Conservation (phyloP, 2,113 vertebrate species). For the Trichomycterus rosablanca region DNA sequence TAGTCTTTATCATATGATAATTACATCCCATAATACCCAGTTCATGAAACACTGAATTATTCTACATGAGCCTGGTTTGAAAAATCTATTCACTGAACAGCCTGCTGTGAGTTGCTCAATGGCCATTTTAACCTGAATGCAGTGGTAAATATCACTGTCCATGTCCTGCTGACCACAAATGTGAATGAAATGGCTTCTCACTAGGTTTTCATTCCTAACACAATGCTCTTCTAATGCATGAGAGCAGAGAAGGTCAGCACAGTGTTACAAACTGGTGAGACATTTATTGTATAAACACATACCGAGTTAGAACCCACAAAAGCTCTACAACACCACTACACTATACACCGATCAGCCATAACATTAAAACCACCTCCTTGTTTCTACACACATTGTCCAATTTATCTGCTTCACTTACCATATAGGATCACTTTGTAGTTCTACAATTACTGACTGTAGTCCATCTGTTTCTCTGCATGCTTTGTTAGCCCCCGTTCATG, state of each 20-base stretch:
- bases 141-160: conserved; percentile 56
- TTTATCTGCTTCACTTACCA: too few species aligned
- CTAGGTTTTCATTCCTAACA: conserved; percentile 48
- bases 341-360: too few species aligned
- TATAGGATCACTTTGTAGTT: too few species aligned
- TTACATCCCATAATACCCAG: not conserved
- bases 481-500: too few species aligned
- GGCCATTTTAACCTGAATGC: conserved; percentile 45
- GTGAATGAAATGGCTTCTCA: conserved; percentile 50
- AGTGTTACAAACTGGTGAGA: conserved; percentile 49
- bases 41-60: not conserved
- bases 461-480: too few species aligned
- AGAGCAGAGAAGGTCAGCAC: conserved; percentile 40
- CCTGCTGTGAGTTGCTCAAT: conserved; percentile 19
- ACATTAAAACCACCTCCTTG: too few species aligned
- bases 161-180: conserved; percentile 40
- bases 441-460: too few species aligned
- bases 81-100: not conserved
- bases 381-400: too few species aligned
- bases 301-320: conserved; percentile 12
- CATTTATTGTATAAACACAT: conserved; percentile 49
- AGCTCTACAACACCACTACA: not conserved
- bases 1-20: not conserved
- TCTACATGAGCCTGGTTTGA: not conserved
- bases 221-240: conserved; percentile 51